phyloP scores from a whole-genome alignment of 2,797 vertebrate species.

The Fundulus diaphanus region DNA sequence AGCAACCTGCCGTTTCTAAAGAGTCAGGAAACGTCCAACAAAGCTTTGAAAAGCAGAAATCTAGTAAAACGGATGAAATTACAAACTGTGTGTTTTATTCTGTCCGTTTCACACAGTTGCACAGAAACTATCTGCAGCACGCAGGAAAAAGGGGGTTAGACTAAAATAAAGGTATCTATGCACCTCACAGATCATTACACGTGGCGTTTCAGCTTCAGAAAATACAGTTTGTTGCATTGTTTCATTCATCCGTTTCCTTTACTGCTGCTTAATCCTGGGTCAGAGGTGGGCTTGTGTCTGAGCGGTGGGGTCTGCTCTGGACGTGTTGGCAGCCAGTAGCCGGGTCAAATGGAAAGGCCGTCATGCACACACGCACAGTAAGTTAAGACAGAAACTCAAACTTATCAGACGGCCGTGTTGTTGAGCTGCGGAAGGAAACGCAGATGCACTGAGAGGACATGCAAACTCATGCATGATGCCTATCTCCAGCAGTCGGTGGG shows the following conservation, averaged over 20 bases:
- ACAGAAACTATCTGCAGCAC: background rate
- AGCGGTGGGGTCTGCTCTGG: no score
- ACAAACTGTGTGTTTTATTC: background rate
- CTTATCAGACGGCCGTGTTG: no score
- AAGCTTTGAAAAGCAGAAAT: background rate
- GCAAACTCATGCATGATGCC: no score
- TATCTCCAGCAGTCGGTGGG: no score
- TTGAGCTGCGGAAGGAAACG: no score
- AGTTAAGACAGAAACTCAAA: background rate
- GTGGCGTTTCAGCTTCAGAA: background rate
- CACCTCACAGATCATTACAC: background rate
- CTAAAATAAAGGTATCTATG: background rate
- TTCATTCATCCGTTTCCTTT: background rate
- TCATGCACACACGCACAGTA: background rate
- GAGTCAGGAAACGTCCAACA: background rate
- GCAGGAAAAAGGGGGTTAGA: background rate
- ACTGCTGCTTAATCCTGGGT: background rate
- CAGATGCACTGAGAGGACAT: no score
- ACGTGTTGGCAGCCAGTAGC: no score
- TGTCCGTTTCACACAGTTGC: background rate
- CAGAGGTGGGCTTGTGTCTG: background rate
- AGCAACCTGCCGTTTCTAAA: background rate
- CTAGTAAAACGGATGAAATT: background rate
- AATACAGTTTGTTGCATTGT: background rate
- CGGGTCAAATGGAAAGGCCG: background rate